A percentile compares a stretch with the other conserved stretches of the same genome.
phyloP scores from a whole-genome alignment of 2,888 invertebrate species.

The Dioctria linearis region DNA sequence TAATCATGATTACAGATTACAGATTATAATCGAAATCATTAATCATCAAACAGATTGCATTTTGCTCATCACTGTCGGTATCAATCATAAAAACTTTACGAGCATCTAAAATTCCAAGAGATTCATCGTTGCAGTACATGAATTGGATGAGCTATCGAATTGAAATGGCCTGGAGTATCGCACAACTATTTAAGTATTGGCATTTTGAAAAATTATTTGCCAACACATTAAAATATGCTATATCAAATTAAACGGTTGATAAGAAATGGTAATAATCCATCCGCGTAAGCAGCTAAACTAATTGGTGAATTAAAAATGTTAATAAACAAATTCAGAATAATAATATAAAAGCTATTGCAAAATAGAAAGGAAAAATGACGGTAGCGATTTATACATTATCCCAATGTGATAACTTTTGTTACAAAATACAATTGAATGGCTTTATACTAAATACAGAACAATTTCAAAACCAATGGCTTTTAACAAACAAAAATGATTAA shows the following conservation, averaged over 20 bases:
- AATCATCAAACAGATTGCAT: no score
- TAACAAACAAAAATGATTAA: background rate
- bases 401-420: background rate
- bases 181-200: no score
- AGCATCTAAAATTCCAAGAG: background rate
- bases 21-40: no score
- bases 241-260: background rate
- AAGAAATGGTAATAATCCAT: background rate
- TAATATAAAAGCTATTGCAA: background rate
- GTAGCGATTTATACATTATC: background rate
- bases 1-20: no score
- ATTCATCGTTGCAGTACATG: background rate
- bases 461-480: background rate
- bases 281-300: background rate
- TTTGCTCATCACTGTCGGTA: background rate
- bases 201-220: no score
- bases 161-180: background rate
- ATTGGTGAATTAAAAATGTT: background rate
- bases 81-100: background rate
- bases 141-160: background rate
- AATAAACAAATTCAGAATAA: background rate
- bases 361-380: background rate
- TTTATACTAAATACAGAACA: background rate
- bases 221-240: background rate
- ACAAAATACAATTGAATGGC: background rate